These are phyloP conservation scores for Myrmecobius fasciatus DNA, from an alignment of 2,113 vertebrate genomes.

Conservation along the genomic window DNA sequence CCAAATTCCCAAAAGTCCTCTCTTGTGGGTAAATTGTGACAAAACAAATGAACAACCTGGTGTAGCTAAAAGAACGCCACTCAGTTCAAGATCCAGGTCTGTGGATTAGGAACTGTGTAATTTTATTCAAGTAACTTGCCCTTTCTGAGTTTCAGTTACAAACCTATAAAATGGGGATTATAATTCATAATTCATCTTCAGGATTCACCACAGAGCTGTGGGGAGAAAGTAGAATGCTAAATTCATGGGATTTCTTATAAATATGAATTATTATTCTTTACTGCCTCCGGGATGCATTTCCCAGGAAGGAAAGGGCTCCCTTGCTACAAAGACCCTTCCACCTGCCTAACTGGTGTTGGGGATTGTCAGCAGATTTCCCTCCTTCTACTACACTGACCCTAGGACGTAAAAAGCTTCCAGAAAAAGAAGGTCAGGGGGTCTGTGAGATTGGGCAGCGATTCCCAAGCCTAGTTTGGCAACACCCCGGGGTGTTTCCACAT, in stretches of 20 bases:
- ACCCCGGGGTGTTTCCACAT: neutral
- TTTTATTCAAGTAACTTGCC: neutral
- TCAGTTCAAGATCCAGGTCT: neutral
- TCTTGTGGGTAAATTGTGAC: neutral
- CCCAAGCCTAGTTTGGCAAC: neutral
- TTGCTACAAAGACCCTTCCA: neutral
- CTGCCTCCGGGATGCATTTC: neutral
- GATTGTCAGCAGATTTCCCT: neutral
- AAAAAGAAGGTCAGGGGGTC: neutral
- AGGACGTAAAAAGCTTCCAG: neutral
- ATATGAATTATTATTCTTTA: neutral
- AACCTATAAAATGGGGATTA: neutral
- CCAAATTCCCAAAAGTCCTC: neutral
- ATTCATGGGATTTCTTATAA: neutral
- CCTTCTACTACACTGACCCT: neutral
- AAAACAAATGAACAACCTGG: neutral
- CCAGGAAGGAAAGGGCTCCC: neutral
- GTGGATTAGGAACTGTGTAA: neutral
- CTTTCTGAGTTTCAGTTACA: neutral
- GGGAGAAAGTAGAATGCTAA: neutral
- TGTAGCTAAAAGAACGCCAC: neutral
- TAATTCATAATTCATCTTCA: neutral
- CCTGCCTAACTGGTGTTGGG: neutral
- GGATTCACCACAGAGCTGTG: neutral
- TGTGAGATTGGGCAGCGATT: neutral